Conservation (phyloP, 2,113 vertebrate genomes). For the Ancistrus triradiatus region DNA sequence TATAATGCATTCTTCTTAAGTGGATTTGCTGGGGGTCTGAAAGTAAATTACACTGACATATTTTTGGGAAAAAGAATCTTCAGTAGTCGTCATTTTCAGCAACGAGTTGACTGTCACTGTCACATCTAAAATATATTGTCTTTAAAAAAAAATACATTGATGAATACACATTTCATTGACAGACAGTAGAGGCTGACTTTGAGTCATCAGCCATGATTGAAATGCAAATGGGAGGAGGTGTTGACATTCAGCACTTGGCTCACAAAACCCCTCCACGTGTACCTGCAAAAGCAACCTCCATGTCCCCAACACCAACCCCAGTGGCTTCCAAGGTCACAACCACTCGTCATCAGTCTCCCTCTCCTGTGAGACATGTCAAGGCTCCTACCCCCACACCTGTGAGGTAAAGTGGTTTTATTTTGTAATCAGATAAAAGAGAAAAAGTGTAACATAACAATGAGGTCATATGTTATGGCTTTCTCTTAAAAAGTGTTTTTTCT, state of each 20-base stretch:
- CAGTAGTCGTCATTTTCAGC: no score
- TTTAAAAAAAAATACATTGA: no score
- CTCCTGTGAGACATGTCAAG: conserved; percentile 90
- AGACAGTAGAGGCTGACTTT: conserved; percentile 87
- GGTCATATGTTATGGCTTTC: background rate
- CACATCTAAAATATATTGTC: no score
- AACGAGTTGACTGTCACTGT: no score
- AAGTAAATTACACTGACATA: no score
- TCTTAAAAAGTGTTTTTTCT: background rate
- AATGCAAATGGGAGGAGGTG: conserved; percentile 75
- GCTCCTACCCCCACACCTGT: conserved; percentile 84
- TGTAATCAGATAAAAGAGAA: no score
- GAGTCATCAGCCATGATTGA: conserved; percentile 81
- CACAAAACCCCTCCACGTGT: conserved; percentile 91
- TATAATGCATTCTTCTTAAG: no score
- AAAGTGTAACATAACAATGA: no score
- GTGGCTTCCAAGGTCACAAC: conserved; percentile 72
- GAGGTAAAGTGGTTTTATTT: conserved; percentile 69
- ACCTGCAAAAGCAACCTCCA: conserved; percentile 82
- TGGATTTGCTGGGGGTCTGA: no score
- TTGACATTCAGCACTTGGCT: conserved; percentile 73
- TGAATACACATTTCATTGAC: conserved; percentile 45
- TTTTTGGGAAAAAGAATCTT: no score
- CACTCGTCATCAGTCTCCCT: conserved; percentile 87
- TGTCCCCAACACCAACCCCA: conserved; percentile 80